A percentile compares a stretch with the other conserved stretches of the same genome.
Conservation (phyloP, 2,888 invertebrate species). For the Portevinia maculata region DNA sequence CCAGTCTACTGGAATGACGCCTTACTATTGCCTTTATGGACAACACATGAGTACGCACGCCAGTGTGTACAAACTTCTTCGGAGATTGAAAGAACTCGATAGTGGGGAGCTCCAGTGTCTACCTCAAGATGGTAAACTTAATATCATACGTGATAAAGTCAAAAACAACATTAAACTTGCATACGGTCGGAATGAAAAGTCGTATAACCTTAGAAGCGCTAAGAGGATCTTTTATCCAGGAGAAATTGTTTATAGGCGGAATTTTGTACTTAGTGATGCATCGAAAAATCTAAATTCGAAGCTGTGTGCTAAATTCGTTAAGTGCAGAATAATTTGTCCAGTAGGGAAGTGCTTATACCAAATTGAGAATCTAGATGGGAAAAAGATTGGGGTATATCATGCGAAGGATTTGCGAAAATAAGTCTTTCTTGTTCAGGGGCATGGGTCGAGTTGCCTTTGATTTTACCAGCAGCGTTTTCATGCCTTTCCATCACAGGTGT, state of each 20-base stretch:
- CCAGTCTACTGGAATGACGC: slow-evolving; percentile 34
- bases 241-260: neutral
- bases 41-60: slow-evolving; percentile 43
- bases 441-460: slow-evolving; percentile 1
- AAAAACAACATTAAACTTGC: neutral
- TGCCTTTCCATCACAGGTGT: no score
- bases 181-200: neutral
- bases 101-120: no score
- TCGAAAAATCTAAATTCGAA: neutral
- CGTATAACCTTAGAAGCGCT: neutral
- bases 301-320: neutral
- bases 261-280: neutral
- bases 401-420: neutral
- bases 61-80: slow-evolving; percentile 9
- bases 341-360: neutral
- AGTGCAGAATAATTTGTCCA: neutral
- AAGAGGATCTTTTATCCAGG: neutral
- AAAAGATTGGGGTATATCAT: slow-evolving; percentile 1
- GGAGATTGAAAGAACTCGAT: slow-evolving; percentile 16
- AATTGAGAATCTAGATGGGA: slow-evolving; percentile 27
- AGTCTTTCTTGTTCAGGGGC: neutral
- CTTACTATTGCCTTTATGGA: slow-evolving; percentile 46
- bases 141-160: neutral
- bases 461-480: no score
- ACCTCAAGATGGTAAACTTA: neutral